A percentile compares a stretch with the other conserved stretches of the same genome.
Evolutionary conservation across 1,140 invertebrate species (phyloP).

Genomic region (Cotesia typhae): DNA sequence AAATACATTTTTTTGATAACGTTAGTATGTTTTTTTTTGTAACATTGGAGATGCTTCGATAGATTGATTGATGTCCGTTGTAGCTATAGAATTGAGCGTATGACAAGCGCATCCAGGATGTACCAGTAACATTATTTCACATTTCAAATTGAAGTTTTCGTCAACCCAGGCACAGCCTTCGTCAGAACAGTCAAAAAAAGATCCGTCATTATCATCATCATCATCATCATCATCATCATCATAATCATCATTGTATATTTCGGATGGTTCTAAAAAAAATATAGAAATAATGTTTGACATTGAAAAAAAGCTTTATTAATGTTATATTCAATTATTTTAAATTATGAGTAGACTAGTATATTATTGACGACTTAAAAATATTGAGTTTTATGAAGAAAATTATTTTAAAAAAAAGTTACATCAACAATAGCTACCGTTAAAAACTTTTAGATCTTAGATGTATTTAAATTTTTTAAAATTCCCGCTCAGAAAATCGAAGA

Average conservation of each 20-base stretch:
- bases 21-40: not conserved
- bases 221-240: not conserved
- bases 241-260: not conserved
- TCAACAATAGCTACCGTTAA: too few species aligned
- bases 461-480: too few species aligned
- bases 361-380: too few species aligned
- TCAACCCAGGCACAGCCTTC: not conserved
- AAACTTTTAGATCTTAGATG: too few species aligned
- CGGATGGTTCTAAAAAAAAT: too few species aligned
- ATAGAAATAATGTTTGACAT: too few species aligned
- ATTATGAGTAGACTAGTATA: too few species aligned
- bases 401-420: too few species aligned
- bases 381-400: too few species aligned
- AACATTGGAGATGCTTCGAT: not conserved
- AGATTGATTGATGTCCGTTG: conserved; percentile 4
- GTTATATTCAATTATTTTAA: too few species aligned
- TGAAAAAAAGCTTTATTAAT: too few species aligned
- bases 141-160: not conserved
- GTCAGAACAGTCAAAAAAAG: not conserved
- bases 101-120: conserved; percentile 8
- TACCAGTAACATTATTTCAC: not conserved
- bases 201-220: not conserved
- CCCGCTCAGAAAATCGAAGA: too few species aligned
- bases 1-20: not conserved
- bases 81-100: conserved; percentile 8